phyloP scores from a whole-genome alignment of 1,140 invertebrate genomes.

The Apocrypta bakeri region DNA sequence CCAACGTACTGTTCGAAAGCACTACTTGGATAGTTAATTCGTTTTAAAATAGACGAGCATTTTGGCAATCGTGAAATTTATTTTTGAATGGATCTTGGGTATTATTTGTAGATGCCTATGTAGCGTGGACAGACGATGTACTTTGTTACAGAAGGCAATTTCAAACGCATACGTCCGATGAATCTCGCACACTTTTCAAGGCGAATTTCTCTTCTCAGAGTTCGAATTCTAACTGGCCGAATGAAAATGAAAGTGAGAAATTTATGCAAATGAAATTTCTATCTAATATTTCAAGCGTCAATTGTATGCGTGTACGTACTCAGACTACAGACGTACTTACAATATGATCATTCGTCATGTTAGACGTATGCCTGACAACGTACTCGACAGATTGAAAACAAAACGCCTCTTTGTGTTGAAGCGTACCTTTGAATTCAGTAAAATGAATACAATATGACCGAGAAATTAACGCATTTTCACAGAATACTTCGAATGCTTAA shows the following conservation, averaged over 20 bases:
- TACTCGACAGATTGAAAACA: neutral
- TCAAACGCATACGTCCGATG: neutral
- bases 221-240: too few relatives aligned
- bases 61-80: neutral
- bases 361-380: neutral
- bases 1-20: neutral
- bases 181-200: too few relatives aligned
- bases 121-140: too few relatives aligned
- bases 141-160: too few relatives aligned
- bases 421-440: neutral
- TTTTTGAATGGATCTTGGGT: neutral
- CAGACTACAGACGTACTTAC: neutral
- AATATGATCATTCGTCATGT: neutral
- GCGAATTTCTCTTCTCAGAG: too few relatives aligned
- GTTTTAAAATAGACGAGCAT: neutral
- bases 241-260: too few relatives aligned
- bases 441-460: too few relatives aligned
- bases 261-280: neutral
- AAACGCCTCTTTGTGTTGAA: neutral
- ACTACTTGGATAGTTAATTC: neutral
- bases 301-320: neutral
- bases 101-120: neutral
- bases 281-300: neutral
- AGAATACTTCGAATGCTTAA: too few relatives aligned
- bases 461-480: too few relatives aligned